Evolutionary conservation across 64 coral and sea anemone genomes (phyloP), one percentile per base, ranked within the genome.

Genomic region (Orbicella faveolata): DNA sequence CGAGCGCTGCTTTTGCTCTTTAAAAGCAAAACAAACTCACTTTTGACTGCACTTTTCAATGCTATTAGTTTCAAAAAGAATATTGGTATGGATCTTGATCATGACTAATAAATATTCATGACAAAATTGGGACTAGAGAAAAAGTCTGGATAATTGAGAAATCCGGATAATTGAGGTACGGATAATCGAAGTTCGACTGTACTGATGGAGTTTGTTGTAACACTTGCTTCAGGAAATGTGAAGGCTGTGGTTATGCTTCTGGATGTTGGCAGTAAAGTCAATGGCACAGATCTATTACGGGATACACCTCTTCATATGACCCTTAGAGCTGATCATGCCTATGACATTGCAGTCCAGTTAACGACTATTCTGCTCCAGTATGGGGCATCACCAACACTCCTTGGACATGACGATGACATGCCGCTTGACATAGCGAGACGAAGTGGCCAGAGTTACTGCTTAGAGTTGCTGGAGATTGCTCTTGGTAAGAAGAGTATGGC

Each of bases 321-420:
- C 2, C 52, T 96, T 0, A 77, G 95, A 48, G 88, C 91, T 2
- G 84, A 88, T 70, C 91, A 93, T 33, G 82, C 95, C 30, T 89
- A 77, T 62, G 90, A 92, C 2, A 90, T 91, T 51, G 91, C 80
- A 13, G 87, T 96, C 74, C 91, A 88, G 80, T 84, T 96, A n/a
- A 96, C 61, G 21, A 88, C 67, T 48, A n/a, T 90, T 20, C 67
- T 96, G 14, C 79, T 96, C 25, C 88, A 90, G 41, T 96, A 96
- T 90, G 95, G 95, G 68, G 95, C 91, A 78, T 96, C 91, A 2
- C 80, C 91, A 35, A 75, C 91, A 26, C 72, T 88, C 13, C 88
- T 93, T 63, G 95, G 95, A 77, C 86, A 81, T 81, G 90, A 93
- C 6, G 91, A 96, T 52, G 95, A 96, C 69, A 96, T 91, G 70